Conservation (phyloP, 2,113 vertebrate species). For the Tor tambroides region DNA sequence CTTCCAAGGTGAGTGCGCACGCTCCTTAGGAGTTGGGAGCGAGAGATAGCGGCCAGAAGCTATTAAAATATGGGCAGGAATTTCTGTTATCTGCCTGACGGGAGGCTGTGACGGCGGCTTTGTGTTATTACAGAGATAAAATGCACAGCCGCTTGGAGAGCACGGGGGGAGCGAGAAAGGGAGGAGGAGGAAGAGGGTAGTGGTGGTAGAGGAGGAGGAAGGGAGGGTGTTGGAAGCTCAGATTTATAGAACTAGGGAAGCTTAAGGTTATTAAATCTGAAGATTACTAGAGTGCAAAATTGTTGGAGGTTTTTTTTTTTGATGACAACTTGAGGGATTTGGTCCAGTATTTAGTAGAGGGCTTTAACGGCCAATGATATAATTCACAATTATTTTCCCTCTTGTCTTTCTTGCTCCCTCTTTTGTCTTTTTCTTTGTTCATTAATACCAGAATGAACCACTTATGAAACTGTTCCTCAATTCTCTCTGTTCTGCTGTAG, state of each 20-base stretch:
- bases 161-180: constrained; percentile 65
- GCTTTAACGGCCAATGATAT: constrained; percentile 73
- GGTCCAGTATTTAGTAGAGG: constrained; percentile 75
- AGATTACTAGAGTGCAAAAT: constrained; percentile 86
- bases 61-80: constrained; percentile 87
- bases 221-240: constrained; percentile 76
- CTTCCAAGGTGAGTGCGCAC: constrained; percentile 82
- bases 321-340: constrained; percentile 81
- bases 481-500: background rate
- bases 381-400: constrained; percentile 73
- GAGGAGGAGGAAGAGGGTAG: constrained; percentile 53
- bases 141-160: constrained; percentile 75
- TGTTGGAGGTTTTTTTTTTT: constrained; percentile 74
- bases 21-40: constrained; percentile 80
- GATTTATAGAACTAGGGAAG: constrained; percentile 81
- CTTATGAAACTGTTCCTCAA: constrained; percentile 60
- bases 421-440: constrained; percentile 62
- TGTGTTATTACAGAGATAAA: constrained; percentile 88
- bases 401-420: constrained; percentile 64
- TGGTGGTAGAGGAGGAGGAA: constrained; percentile 58
- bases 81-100: constrained; percentile 75
- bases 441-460: constrained; percentile 63
- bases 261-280: constrained; percentile 86
- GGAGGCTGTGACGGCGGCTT: constrained; percentile 77
- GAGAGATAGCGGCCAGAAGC: constrained; percentile 85